Conservation (phyloP, 2,113 vertebrate genomes). For the Etheostoma cragini region DNA sequence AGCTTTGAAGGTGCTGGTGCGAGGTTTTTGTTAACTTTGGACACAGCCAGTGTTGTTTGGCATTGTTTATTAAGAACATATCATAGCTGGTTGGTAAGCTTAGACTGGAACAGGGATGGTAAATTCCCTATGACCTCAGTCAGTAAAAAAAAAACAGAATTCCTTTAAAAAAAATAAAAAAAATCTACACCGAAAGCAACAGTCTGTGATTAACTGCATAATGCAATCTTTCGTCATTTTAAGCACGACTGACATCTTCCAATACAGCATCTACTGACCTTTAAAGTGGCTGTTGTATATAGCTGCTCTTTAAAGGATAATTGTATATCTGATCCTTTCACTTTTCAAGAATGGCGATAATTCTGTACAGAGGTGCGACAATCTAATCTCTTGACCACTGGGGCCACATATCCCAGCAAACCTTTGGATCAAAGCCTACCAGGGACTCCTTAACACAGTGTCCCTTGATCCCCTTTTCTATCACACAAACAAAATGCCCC, state of each 20-base stretch:
- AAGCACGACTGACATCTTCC: conserved; percentile 41
- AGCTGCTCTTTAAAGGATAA: conserved; percentile 50
- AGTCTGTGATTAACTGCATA: conserved; percentile 23
- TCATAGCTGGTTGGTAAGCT: conserved; percentile 1
- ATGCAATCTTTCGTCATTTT: conserved; percentile 31
- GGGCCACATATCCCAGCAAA: conserved; percentile 52
- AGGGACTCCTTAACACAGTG: conserved; percentile 42
- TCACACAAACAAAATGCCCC: conserved; percentile 64
- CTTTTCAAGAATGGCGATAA: conserved; percentile 38
- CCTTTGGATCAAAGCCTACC: conserved; percentile 63
- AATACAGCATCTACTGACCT: conserved; percentile 49
- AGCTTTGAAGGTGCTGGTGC: not conserved
- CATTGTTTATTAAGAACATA: conserved; percentile 9
- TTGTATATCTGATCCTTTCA: conserved; percentile 29
- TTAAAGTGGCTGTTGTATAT: conserved; percentile 40
- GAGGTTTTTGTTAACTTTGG: not conserved
- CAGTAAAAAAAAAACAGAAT: conserved; percentile 16
- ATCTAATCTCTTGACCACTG: conserved; percentile 59
- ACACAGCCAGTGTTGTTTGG: conserved; percentile 5
- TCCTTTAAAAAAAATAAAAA: conserved; percentile 24
- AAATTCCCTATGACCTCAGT: conserved; percentile 37
- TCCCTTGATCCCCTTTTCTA: conserved; percentile 64
- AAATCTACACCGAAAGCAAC: conserved; percentile 8
- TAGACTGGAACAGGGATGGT: not conserved
- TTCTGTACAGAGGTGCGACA: conserved; percentile 45